phyloP scores from a whole-genome alignment of 2,888 invertebrate species.

The Lasius fuliginosus region DNA sequence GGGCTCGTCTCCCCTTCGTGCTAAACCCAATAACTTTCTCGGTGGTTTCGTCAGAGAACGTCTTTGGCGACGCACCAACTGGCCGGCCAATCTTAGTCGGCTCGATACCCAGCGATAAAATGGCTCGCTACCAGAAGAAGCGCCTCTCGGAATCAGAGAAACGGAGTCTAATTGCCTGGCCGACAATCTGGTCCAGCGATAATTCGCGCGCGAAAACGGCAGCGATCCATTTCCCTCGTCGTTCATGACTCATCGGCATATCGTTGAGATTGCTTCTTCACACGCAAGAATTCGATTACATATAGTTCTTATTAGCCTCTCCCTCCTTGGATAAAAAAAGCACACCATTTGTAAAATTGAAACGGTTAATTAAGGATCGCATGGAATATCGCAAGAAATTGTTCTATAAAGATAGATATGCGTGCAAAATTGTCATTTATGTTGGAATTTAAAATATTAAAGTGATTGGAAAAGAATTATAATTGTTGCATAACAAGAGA shows the following conservation, averaged over 20 bases:
- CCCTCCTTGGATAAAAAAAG: not conserved
- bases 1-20: conserved; percentile 73
- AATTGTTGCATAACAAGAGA: not conserved
- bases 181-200: conserved; percentile 51
- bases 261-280: not conserved
- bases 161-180: conserved; percentile 65
- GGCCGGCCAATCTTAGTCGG: conserved; percentile 53
- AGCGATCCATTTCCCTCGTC: conserved; percentile 24
- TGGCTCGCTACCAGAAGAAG: conserved; percentile 52
- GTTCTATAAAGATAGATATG: not conserved
- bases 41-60: conserved; percentile 60
- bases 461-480: not conserved
- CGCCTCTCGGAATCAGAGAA: conserved; percentile 62
- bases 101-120: conserved; percentile 74
- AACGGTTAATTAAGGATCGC: not conserved
- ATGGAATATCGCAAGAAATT: not conserved
- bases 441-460: not conserved
- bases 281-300: conserved; percentile 12
- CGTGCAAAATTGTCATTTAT: not conserved
- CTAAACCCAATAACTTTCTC: conserved; percentile 77
- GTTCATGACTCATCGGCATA: conserved; percentile 17
- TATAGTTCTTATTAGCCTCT: not conserved
- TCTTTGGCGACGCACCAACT: conserved; percentile 72
- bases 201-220: conserved; percentile 35
- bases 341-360: not conserved